phyloP scores from a whole-genome alignment of 2,888 invertebrate species.

The Papilio gigon region DNA sequence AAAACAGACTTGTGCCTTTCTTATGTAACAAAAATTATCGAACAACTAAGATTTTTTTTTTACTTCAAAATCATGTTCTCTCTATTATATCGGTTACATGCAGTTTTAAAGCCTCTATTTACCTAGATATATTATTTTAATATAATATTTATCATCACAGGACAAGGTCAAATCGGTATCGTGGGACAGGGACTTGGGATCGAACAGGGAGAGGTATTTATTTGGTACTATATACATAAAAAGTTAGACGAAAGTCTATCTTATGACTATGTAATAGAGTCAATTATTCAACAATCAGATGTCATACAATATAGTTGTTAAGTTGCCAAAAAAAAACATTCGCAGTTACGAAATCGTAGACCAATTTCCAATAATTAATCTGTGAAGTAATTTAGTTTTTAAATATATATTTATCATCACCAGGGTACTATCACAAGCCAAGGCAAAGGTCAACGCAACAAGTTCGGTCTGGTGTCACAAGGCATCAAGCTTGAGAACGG shows the following conservation, averaged over 20 bases:
- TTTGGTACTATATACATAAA: background rate
- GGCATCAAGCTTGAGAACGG: conserved; percentile 36
- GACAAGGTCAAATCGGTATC: conserved; percentile 53
- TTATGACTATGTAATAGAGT: background rate
- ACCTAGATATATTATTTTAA: background rate
- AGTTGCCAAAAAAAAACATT: too few relatives aligned
- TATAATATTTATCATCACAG: conserved; percentile 40
- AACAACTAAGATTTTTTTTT: background rate
- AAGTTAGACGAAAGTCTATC: background rate
- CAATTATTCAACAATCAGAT: too few relatives aligned
- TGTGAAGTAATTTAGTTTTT: background rate
- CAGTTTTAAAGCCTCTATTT: background rate
- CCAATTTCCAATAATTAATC: background rate
- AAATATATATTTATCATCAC: background rate
- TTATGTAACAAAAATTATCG: background rate
- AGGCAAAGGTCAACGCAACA: conserved; percentile 42
- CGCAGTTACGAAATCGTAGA: background rate
- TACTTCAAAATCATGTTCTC: background rate
- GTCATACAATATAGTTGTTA: too few relatives aligned
- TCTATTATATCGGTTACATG: background rate
- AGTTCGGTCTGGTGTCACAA: conserved; percentile 38
- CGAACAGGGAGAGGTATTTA: conserved; percentile 39
- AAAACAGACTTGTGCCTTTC: background rate
- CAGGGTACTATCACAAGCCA: conserved; percentile 40
- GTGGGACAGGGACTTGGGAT: conserved; percentile 44